Conservation (phyloP, 2,888 invertebrate genomes). For the Actias luna region DNA sequence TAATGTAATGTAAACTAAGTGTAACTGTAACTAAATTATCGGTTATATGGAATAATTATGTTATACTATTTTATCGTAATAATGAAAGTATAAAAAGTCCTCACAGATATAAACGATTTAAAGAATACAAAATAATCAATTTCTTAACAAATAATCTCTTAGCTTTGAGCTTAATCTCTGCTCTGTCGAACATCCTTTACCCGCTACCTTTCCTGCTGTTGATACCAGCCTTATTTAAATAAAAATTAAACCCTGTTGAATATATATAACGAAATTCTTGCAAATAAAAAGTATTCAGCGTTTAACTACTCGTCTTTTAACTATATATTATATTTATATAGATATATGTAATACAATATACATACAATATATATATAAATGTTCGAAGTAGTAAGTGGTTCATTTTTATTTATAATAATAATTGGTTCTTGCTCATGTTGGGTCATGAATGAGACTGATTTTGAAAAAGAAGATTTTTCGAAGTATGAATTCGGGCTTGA, state of each 20-base stretch:
- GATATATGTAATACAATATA: too few relatives aligned
- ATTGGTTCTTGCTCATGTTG: conserved; percentile 11
- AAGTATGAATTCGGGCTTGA: conserved; percentile 3
- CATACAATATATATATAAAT: conserved; percentile 5
- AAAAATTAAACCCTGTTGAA: conserved; percentile 26
- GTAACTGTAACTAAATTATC: too few relatives aligned
- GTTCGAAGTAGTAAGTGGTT: conserved; percentile 11
- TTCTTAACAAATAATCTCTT: too few relatives aligned
- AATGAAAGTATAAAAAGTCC: too few relatives aligned
- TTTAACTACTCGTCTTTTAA: conserved; percentile 9
- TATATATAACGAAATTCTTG: conserved; percentile 31
- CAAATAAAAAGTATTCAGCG: conserved; percentile 18
- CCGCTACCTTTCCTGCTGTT: conserved; percentile 18
- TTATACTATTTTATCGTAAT: too few relatives aligned
- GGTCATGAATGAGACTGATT: conserved; percentile 14
- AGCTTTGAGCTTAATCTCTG: too few relatives aligned
- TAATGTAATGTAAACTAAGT: too few relatives aligned
- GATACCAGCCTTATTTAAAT: conserved; percentile 27
- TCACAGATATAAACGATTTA: too few relatives aligned
- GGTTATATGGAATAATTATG: too few relatives aligned
- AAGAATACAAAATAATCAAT: too few relatives aligned
- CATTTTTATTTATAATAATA: conserved; percentile 11
- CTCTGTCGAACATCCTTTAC: too few relatives aligned
- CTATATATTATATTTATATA: neutral
- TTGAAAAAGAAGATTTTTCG: neutral